Conservation (phyloP, 2,113 vertebrate species). For the Daboia siamensis region DNA sequence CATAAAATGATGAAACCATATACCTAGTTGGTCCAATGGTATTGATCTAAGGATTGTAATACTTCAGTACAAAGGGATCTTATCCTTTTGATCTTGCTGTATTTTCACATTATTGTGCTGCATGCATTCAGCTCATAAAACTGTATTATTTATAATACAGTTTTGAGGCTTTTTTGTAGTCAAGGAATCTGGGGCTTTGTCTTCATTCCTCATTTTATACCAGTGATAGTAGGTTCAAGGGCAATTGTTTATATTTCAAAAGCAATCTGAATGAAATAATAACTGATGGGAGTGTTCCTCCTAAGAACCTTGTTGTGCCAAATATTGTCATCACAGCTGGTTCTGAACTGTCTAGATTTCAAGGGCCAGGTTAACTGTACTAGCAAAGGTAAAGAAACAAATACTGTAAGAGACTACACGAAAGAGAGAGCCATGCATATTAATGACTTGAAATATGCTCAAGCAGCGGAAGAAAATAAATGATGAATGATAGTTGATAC, state of each 20-base stretch:
- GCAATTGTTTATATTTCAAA: not conserved
- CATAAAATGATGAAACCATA: not conserved
- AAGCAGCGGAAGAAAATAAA: not conserved
- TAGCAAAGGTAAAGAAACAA: not conserved
- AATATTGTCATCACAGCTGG: not conserved
- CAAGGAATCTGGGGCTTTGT: not conserved
- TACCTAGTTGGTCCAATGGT: not conserved
- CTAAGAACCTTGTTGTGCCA: not conserved
- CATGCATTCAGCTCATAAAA: not conserved
- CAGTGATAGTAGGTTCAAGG: too few species aligned
- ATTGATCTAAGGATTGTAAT: not conserved
- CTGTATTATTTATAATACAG: not conserved
- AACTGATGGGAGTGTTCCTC: slow-evolving; percentile 15
- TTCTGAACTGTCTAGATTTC: slow-evolving; percentile 10
- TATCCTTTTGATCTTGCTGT: not conserved
- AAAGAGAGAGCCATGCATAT: not conserved
- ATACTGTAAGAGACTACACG: fast-evolving
- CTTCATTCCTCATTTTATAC: not conserved
- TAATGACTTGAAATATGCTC: not conserved
- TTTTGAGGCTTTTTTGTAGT: not conserved
- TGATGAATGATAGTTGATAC: not conserved
- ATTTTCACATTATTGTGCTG: not conserved
- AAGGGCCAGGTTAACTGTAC: not conserved
- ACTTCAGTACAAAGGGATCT: not conserved
- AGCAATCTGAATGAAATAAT: not conserved